Percentiles rank a stretch among this genome's conserved stretches.
phyloP scores from a whole-genome alignment of 2,797 vertebrate genomes.

The Lagorchestes hirsutus region DNA sequence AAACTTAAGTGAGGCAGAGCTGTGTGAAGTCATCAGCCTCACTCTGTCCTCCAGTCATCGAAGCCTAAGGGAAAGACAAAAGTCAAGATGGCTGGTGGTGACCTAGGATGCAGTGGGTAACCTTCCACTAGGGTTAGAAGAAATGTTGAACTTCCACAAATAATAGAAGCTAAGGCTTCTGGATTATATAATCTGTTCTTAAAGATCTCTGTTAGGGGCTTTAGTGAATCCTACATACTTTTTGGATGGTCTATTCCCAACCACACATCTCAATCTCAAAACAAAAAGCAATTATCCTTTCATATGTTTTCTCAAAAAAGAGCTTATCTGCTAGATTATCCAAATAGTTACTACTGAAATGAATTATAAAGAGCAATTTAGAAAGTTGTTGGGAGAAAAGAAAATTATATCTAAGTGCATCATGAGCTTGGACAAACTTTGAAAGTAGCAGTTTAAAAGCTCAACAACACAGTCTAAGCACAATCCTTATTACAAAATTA shows the following conservation, averaged over 20 bases:
- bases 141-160: neutral
- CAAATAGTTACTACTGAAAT: slow-evolving; percentile 39
- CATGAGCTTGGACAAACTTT: slow-evolving; percentile 8
- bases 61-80: neutral
- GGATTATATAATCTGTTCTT: neutral
- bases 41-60: neutral
- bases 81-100: neutral
- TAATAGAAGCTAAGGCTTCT: neutral
- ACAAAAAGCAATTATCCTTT: slow-evolving; percentile 50
- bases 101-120: neutral
- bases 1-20: neutral
- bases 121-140: neutral
- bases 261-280: slow-evolving; percentile 23
- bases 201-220: neutral
- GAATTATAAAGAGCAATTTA: slow-evolving; percentile 33
- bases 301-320: slow-evolving; percentile 28
- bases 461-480: slow-evolving; percentile 24
- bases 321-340: slow-evolving; percentile 8
- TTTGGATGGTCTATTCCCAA: neutral
- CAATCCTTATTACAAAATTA: slow-evolving; percentile 1
- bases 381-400: slow-evolving; percentile 17
- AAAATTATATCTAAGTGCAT: neutral
- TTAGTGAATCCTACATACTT: neutral
- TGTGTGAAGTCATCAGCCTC: neutral
- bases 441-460: slow-evolving; percentile 11